Percentiles rank a stretch among this genome's conserved stretches.
phyloP scores from a whole-genome alignment of 2,888 invertebrate species.

The Calameuta filiformis region DNA sequence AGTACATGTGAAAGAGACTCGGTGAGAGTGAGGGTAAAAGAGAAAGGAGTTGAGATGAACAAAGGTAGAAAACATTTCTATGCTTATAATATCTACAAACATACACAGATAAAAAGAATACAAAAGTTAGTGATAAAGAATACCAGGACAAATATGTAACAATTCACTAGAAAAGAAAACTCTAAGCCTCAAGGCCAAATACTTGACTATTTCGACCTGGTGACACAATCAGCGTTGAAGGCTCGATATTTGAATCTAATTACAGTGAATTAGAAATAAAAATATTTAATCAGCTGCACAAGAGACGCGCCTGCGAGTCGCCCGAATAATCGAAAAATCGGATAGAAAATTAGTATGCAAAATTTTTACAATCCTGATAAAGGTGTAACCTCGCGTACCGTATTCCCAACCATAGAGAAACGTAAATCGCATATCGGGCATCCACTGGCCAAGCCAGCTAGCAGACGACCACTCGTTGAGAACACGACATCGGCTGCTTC shows the following conservation, averaged over 20 bases:
- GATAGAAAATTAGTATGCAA: background rate
- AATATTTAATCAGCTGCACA: background rate
- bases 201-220: background rate
- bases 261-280: background rate
- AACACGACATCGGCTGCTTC: background rate
- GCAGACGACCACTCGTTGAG: background rate
- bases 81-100: background rate
- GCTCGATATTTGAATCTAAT: background rate
- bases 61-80: slow-evolving; percentile 14
- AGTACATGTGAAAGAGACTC: background rate
- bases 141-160: background rate
- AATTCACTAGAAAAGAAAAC: background rate
- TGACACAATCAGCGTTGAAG: background rate
- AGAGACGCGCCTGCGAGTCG: background rate
- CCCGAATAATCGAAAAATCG: background rate
- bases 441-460: background rate
- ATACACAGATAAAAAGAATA: background rate
- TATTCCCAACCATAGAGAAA: background rate
- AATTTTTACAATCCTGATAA: background rate
- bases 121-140: background rate
- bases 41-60: background rate
- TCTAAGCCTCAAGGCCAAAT: background rate
- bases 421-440: background rate
- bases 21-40: slow-evolving; percentile 18
- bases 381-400: background rate